These are phyloP conservation scores for Lycocerus yunnanus DNA, from an alignment of 2,888 invertebrate species.

Conservation along the genomic window DNA sequence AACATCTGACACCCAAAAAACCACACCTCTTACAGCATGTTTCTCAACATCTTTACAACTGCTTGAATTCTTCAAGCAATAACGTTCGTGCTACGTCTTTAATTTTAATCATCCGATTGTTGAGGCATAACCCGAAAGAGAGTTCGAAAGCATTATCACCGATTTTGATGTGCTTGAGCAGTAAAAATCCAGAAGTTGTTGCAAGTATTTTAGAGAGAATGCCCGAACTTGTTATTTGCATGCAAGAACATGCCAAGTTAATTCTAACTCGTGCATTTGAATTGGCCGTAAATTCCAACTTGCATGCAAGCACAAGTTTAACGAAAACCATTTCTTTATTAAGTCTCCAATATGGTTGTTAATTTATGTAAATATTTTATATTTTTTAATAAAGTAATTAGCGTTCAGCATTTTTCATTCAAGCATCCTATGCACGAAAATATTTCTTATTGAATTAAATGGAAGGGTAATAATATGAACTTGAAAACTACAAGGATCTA, in stretches of 20 bases:
- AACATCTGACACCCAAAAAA: slow-evolving; percentile 71
- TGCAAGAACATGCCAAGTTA: slow-evolving; percentile 83
- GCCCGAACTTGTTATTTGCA: slow-evolving; percentile 79
- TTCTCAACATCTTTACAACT: slow-evolving; percentile 65
- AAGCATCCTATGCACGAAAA: too few relatives aligned
- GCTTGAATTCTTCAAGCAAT: slow-evolving; percentile 66
- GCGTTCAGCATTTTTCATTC: too few relatives aligned
- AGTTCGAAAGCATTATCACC: slow-evolving; percentile 72
- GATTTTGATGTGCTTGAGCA: slow-evolving; percentile 81
- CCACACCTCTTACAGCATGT: slow-evolving; percentile 70
- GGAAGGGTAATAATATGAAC: too few relatives aligned
- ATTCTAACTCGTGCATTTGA: slow-evolving; percentile 82
- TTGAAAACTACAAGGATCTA: too few relatives aligned
- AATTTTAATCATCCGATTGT: slow-evolving; percentile 70
- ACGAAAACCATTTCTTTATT: slow-evolving; percentile 80
- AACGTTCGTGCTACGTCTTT: slow-evolving; percentile 73
- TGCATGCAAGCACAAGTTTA: slow-evolving; percentile 77
- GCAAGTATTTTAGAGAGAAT: slow-evolving; percentile 79
- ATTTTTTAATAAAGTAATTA: background rate
- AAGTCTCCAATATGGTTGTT: slow-evolving; percentile 83
- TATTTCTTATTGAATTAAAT: too few relatives aligned
- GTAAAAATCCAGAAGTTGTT: slow-evolving; percentile 77
- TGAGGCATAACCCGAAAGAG: slow-evolving; percentile 64
- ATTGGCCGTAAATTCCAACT: slow-evolving; percentile 77
- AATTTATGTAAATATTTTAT: slow-evolving; percentile 36